Evolutionary conservation across 1,140 invertebrate genomes (phyloP).

Genomic region (Sitophilus oryzae): DNA sequence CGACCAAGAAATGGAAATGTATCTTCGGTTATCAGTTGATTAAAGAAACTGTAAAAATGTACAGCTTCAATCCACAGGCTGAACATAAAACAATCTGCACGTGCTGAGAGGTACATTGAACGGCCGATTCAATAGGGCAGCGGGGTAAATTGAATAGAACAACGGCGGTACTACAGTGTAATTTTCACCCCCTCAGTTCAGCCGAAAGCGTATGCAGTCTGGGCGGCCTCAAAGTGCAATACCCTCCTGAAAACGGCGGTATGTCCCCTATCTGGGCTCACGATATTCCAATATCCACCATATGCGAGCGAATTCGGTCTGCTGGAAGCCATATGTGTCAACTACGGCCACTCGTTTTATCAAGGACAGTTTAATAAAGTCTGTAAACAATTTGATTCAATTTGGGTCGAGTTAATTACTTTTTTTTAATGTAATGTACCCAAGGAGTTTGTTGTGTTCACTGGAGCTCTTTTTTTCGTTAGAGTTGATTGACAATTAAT

Average conservation of each 20-base stretch:
- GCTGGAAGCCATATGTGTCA: neutral
- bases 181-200: neutral
- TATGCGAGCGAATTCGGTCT: neutral
- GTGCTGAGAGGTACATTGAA: neutral
- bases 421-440: too few species aligned
- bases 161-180: neutral
- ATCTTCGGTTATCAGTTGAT: neutral
- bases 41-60: neutral
- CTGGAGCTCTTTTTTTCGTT: too few species aligned
- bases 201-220: neutral
- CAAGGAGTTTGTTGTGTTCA: neutral
- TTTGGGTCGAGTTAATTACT: too few species aligned
- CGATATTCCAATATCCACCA: constrained; percentile 1
- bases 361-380: neutral
- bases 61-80: neutral
- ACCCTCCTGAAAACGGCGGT: neutral
- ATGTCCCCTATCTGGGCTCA: neutral
- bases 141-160: neutral
- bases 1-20: neutral
- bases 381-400: too few species aligned
- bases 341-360: neutral
- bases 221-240: neutral
- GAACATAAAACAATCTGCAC: neutral
- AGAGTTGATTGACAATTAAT: too few species aligned
- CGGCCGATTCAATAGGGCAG: too few species aligned